A percentile compares a stretch with the other conserved stretches of the same genome.
Conservation (phyloP, 2,113 vertebrate species). For the Cyanoderma ruficeps region DNA sequence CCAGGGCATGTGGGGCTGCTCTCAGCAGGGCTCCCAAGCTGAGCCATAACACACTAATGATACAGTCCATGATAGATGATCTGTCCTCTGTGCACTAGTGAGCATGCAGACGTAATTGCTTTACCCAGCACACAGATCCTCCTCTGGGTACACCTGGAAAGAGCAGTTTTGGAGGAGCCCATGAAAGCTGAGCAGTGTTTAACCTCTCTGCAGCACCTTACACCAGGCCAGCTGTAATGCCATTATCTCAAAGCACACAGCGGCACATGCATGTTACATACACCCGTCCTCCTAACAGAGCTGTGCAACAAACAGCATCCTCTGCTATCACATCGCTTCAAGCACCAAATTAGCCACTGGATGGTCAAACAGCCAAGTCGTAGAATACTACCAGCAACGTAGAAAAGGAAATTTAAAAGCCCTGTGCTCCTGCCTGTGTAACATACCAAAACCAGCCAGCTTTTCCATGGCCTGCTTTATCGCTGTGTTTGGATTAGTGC, state of each 20-base stretch:
- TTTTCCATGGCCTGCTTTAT: slow-evolving; percentile 60
- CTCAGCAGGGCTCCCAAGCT: neutral
- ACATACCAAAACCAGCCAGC: neutral
- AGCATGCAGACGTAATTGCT: slow-evolving; percentile 23
- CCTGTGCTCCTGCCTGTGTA: slow-evolving; percentile 34
- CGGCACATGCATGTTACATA: fast-evolving
- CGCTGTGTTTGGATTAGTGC: slow-evolving; percentile 71
- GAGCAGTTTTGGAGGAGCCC: neutral
- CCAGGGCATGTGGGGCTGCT: neutral
- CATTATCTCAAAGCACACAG: neutral
- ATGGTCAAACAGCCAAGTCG: neutral
- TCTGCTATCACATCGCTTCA: slow-evolving; percentile 17
- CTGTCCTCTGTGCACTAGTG: neutral
- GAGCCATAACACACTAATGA: neutral
- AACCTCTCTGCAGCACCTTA: neutral
- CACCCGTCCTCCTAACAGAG: neutral
- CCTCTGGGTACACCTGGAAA: neutral
- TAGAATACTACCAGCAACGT: slow-evolving; percentile 19
- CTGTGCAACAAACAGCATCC: slow-evolving; percentile 41
- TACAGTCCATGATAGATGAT: neutral
- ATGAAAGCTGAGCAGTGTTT: neutral
- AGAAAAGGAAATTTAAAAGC: slow-evolving; percentile 40
- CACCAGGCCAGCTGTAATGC: neutral
- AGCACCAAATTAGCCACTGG: slow-evolving; percentile 35
- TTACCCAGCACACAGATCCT: slow-evolving; percentile 6